Evolutionary conservation across 2,797 vertebrate genomes (phyloP), one percentile per base, ranked within the genome.

Genomic region (Pogonophryne albipinna): DNA sequence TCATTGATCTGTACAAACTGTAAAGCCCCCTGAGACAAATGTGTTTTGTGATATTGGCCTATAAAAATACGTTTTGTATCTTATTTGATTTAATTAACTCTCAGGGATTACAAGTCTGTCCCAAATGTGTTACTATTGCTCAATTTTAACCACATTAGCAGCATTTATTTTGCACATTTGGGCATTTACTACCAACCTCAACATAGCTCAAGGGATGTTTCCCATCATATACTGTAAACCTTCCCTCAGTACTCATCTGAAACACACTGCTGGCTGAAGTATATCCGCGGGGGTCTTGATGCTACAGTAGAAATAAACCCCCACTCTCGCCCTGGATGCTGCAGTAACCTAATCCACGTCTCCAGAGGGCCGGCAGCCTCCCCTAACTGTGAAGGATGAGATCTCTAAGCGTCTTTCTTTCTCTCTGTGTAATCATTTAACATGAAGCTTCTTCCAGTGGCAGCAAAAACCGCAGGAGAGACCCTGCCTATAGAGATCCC

Each of bases 361-460:
- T 69, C 53, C 44, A 71, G 87, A 76, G 84, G 82, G 80, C 82
- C 87, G 2, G 66, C 57, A 74, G 63, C 66, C 67, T 76, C 72
- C 55, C 49, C 70, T 86, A 71, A 88, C 82, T 83, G 80, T 88
- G 85, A 91, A 81, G 45, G 80, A 87, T 90, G 83, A 76, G 76
- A 80, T 85, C 76, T 85, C 64, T 57, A 42, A 85, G 76, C 38
- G 11, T 74, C 82, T 64, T 73, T 72, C 47, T 72, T 60, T 76
- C 71, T 71, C 51, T 75, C 76, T 38, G 44, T 53, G 46, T 65
- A 81, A 84, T 85, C 74, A 85, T 79, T 88, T 75, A 91, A 46
- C 53, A 76, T 79, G 53, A 78, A 75, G 75, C 77, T 87, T 59
- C 77, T 76, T 80, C 58, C 71, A 76, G 60, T 70, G 65, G 75